These are phyloP conservation scores for Eulacestoma nigropectus DNA, from an alignment of 2,113 vertebrate species.

Conservation along the genomic window DNA sequence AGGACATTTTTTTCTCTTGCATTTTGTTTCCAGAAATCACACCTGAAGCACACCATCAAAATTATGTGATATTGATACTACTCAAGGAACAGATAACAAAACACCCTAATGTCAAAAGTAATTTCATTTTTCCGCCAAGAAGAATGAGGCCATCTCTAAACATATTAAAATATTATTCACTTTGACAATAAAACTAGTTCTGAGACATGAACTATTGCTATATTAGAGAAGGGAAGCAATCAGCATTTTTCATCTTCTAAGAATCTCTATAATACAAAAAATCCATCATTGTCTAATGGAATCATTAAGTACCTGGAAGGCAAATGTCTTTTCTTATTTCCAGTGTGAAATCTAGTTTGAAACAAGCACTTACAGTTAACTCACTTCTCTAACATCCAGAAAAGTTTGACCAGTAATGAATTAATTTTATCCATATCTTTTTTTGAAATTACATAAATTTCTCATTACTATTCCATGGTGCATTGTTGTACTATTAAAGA, in stretches of 20 bases:
- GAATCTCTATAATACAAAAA: slow-evolving; percentile 71
- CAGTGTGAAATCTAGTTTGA: slow-evolving; percentile 56
- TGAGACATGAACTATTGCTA: slow-evolving; percentile 72
- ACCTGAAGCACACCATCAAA: slow-evolving; percentile 35
- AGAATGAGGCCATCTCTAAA: slow-evolving; percentile 66
- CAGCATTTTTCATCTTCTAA: slow-evolving; percentile 73
- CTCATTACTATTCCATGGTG: neutral
- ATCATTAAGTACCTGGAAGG: slow-evolving; percentile 71
- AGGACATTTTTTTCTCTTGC: neutral
- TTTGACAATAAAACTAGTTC: slow-evolving; percentile 75
- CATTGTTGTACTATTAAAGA: neutral
- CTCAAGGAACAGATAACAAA: slow-evolving; percentile 67
- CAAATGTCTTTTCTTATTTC: slow-evolving; percentile 66
- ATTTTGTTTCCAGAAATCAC: slow-evolving; percentile 37
- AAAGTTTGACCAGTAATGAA: slow-evolving; percentile 35
- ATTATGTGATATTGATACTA: slow-evolving; percentile 50
- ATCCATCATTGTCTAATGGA: slow-evolving; percentile 71
- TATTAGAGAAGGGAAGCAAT: slow-evolving; percentile 69
- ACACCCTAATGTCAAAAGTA: slow-evolving; percentile 62
- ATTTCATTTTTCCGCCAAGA: slow-evolving; percentile 69
- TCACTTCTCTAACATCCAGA: slow-evolving; percentile 16
- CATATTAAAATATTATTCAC: slow-evolving; percentile 80
- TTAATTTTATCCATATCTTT: neutral
- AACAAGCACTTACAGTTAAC: slow-evolving; percentile 58
- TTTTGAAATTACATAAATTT: neutral